Evolutionary conservation across 1,140 invertebrate species (phyloP).

Genomic region (Asbolus verrucosus): DNA sequence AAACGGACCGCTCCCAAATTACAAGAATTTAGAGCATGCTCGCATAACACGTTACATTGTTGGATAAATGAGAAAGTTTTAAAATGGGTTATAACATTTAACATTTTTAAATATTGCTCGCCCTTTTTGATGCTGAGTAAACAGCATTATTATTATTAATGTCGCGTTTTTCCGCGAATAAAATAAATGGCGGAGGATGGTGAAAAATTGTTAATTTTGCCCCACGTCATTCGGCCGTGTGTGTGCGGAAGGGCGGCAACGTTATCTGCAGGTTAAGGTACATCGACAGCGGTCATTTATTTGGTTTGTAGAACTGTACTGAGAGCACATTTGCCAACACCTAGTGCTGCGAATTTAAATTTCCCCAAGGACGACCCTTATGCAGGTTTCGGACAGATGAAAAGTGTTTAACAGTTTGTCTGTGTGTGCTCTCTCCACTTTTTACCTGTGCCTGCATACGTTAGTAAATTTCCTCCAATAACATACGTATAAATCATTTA

Average conservation of each 20-base stretch:
- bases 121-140: no score
- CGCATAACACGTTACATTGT: no score
- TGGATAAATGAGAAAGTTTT: no score
- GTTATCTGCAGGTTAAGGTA: slow-evolving; percentile 29
- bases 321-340: slow-evolving; percentile 54
- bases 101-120: no score
- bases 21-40: no score
- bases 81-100: no score
- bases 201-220: no score
- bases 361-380: slow-evolving; percentile 52
- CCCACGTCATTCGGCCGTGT: background rate
- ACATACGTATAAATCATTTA: slow-evolving; percentile 19
- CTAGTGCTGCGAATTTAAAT: slow-evolving; percentile 55
- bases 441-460: slow-evolving; percentile 4
- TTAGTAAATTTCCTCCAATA: background rate
- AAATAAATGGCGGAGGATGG: no score
- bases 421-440: slow-evolving; percentile 10
- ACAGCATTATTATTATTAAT: no score
- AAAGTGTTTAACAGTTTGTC: slow-evolving; percentile 55
- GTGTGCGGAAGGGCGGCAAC: background rate
- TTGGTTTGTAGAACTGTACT: slow-evolving; percentile 46
- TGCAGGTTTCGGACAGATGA: slow-evolving; percentile 53
- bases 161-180: no score
- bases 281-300: slow-evolving; percentile 55
- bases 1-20: no score